Evolutionary conservation across 2,888 invertebrate species (phyloP).

Genomic region (Agrotis ipsilon): DNA sequence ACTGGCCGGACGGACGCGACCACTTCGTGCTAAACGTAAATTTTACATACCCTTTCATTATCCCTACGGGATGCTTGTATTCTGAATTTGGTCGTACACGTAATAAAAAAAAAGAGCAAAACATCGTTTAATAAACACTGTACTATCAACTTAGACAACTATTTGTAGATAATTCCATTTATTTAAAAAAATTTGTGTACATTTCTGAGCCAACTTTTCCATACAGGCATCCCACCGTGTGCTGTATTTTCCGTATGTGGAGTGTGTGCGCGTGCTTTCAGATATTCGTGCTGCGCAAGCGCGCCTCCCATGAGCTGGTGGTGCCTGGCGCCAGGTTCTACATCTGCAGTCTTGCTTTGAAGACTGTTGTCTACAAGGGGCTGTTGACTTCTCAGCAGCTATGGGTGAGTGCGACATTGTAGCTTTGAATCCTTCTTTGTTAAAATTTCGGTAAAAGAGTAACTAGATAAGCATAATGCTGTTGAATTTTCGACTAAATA

Average conservation of each 20-base stretch:
- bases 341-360: conserved; percentile 98
- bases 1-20: conserved; percentile 76
- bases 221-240: conserved; percentile 48
- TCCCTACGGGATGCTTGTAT: conserved; percentile 59
- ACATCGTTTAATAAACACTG: background rate
- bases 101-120: background rate
- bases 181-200: background rate
- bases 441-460: background rate
- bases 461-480: background rate
- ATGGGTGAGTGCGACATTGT: conserved; percentile 90
- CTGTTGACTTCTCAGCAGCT: conserved; percentile 98
- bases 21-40: conserved; percentile 85
- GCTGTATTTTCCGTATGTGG: conserved; percentile 58
- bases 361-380: conserved; percentile 99
- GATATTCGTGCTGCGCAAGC: conserved; percentile 98
- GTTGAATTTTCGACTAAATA: background rate
- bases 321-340: conserved; percentile 97
- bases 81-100: conserved; percentile 22
- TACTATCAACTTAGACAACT: background rate
- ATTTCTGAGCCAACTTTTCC: conserved; percentile 64
- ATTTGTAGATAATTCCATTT: background rate
- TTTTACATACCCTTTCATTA: conserved; percentile 73
- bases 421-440: background rate
- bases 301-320: conserved; percentile 97
- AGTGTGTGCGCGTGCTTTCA: conserved; percentile 81